Percentiles rank a stretch among this genome's conserved stretches.
These are phyloP conservation scores for Pogonocichla stellata DNA, from an alignment of 2,113 vertebrate genomes.

Conservation along the genomic window DNA sequence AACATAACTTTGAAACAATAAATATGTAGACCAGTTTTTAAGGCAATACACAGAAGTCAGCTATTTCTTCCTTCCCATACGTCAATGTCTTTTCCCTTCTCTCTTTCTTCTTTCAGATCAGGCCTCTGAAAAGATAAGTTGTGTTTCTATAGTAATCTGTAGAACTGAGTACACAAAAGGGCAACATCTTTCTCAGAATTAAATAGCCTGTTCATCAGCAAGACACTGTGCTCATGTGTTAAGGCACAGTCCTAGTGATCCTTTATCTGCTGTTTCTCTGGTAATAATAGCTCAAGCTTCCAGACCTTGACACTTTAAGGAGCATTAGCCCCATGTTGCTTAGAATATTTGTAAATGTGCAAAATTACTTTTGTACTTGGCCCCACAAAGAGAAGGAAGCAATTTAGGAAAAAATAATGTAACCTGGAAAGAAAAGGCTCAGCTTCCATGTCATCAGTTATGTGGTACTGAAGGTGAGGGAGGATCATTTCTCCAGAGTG, in stretches of 20 bases:
- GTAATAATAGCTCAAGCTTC: neutral
- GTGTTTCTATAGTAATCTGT: neutral
- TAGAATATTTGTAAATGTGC: neutral
- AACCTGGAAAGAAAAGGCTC: neutral
- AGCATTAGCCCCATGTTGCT: neutral
- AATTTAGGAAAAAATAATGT: neutral
- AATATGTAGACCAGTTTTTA: neutral
- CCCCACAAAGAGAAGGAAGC: neutral
- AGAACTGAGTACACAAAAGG: neutral
- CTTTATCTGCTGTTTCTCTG: neutral
- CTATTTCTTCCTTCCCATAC: neutral
- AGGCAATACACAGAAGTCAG: neutral
- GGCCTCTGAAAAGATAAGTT: neutral
- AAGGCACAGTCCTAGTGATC: neutral
- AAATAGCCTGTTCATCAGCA: neutral
- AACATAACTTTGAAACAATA: neutral
- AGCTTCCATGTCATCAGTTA: neutral
- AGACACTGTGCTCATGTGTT: neutral
- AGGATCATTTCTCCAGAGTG: neutral
- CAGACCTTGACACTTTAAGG: neutral
- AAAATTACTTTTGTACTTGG: neutral
- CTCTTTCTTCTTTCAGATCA: neutral
- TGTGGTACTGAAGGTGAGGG: neutral
- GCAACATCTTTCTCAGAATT: neutral
- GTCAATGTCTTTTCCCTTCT: neutral